These are phyloP conservation scores for Meganola albula DNA, from an alignment of 2,888 invertebrate species.

Conservation along the genomic window DNA sequence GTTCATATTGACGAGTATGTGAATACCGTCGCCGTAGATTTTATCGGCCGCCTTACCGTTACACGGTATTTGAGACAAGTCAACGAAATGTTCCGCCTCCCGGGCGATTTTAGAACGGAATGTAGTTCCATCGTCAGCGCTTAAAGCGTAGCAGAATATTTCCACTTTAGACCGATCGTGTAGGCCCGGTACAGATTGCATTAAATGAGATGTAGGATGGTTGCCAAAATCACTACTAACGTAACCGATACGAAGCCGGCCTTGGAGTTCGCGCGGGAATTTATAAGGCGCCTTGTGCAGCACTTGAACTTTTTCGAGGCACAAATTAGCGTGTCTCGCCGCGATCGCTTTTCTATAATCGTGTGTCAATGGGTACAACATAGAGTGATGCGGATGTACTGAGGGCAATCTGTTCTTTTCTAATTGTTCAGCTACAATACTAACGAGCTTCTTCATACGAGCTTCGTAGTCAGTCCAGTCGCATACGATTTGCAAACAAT, in stretches of 20 bases:
- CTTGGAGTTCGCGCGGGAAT: slow-evolving; percentile 83
- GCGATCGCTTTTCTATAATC: slow-evolving; percentile 98
- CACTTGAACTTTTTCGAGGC: slow-evolving; percentile 97
- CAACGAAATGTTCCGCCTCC: slow-evolving; percentile 98
- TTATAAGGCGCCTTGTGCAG: slow-evolving; percentile 94
- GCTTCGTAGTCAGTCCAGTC: slow-evolving; percentile 99
- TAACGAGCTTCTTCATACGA: slow-evolving; percentile 97
- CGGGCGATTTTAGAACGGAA: slow-evolving; percentile 97
- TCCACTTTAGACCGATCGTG: slow-evolving; percentile 92
- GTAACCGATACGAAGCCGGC: slow-evolving; percentile 94
- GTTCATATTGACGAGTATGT: slow-evolving; percentile 99
- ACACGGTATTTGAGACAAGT: slow-evolving; percentile 94
- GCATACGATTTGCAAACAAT: slow-evolving; percentile 99
- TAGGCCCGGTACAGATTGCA: slow-evolving; percentile 99
- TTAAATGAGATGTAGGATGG: slow-evolving; percentile 99
- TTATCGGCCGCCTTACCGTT: slow-evolving; percentile 99
- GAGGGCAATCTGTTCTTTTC: slow-evolving; percentile 98
- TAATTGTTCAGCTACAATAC: slow-evolving; percentile 97
- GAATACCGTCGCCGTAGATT: slow-evolving; percentile 96
- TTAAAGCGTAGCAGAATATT: slow-evolving; percentile 95
- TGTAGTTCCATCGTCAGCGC: slow-evolving; percentile 97
- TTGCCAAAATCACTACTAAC: slow-evolving; percentile 99
- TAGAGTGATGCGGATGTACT: slow-evolving; percentile 99
- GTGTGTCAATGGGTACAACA: slow-evolving; percentile 98
- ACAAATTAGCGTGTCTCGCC: slow-evolving; percentile 96